Evolutionary conservation across 2,797 vertebrate species (phyloP).

Genomic region (Neosilurus hyrtlii): DNA sequence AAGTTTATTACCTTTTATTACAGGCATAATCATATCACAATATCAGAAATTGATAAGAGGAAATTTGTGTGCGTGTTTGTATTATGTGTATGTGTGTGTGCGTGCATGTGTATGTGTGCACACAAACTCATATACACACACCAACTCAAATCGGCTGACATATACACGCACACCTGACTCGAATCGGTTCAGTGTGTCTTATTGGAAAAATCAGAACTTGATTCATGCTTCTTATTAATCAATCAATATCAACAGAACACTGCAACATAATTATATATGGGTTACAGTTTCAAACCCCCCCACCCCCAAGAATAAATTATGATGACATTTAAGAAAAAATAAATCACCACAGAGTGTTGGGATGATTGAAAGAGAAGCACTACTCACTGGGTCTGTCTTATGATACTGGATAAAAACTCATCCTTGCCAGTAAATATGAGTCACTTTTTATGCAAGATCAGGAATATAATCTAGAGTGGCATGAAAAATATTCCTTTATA

Average conservation of each 20-base stretch:
- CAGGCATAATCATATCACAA: constrained; percentile 8
- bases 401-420: neutral
- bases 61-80: neutral
- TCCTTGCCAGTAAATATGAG: constrained; percentile 4
- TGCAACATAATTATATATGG: neutral
- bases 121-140: neutral
- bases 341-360: neutral
- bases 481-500: neutral
- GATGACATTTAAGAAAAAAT: neutral
- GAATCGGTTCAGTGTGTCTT: neutral
- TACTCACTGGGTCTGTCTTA: neutral
- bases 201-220: neutral
- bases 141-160: neutral
- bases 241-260: neutral
- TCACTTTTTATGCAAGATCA: neutral
- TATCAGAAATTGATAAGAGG: constrained; percentile 15
- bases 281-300: neutral
- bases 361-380: neutral
- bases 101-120: neutral
- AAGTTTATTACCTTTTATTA: constrained; percentile 2
- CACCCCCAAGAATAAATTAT: neutral
- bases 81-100: neutral
- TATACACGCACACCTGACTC: neutral
- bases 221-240: neutral
- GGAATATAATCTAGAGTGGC: neutral